Evolutionary conservation across 2,113 vertebrate genomes (phyloP), one percentile per base, ranked within the genome.

Genomic region (Thoracochromis brauschi): DNA sequence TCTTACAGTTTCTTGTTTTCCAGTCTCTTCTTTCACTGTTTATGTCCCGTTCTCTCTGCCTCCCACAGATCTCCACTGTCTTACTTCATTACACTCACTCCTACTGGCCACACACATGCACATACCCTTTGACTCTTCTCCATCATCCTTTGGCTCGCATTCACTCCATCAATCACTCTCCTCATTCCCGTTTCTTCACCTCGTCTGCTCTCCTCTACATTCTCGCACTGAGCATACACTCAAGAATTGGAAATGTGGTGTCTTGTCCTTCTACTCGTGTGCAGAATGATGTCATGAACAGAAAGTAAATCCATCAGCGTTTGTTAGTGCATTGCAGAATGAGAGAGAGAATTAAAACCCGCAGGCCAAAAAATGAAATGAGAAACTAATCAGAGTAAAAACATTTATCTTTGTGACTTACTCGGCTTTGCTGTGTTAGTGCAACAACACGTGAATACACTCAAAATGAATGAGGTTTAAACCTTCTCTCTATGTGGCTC

Each of bases 371-470:
- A 89, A 90, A 85, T 83, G 53, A 85, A 89, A 88, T 68, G 85
- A 92, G 80, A 93, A 93, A 89, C 88, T 83, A 91, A 93, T 94
- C 84, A 90, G 81, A 92, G 84, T 81, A 87, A 89, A 91, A 93
- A 86, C 81, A 88, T 91, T 93, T 89, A 85, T 94, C 91, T 93
- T 90, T 80, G 73, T 88, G 86, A 89, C 83, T 88, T 84, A 68
- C 29, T 19, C 21, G 16, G 60, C 58, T 89, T 89, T 79, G 40
- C 54, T 26, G 45, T 80, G 81, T 89, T 90, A 14, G 57, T 10
- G 80, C 83, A 53, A 55, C 57, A 88, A 83, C 82, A 91, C 71
- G 40, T 87, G 75, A 85, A 87, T 86, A 83, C 38, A 83, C 40
- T 75, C 63, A 85, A 87, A 88, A 79, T 80, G 84, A 93, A 85